A percentile compares a stretch with the other conserved stretches of the same genome.
phyloP scores from a whole-genome alignment of 2,113 vertebrate genomes.

The Phylloscopus whistleri region DNA sequence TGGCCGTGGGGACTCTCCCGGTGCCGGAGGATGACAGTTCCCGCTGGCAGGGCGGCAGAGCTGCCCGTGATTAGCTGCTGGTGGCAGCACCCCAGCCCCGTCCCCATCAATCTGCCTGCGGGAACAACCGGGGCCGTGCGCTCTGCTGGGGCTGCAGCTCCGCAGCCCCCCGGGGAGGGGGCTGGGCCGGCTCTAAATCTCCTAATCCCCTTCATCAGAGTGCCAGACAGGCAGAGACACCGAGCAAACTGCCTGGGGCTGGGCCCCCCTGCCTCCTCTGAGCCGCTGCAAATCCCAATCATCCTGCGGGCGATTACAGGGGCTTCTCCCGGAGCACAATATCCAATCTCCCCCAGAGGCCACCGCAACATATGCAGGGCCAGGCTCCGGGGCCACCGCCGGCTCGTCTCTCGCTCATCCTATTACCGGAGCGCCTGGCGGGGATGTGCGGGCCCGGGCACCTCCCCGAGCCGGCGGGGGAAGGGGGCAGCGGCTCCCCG shows the following conservation, averaged over 20 bases:
- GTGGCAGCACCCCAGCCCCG: neutral
- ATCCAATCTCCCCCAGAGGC: neutral
- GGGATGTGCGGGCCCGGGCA: neutral
- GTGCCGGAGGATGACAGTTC: neutral
- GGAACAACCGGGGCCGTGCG: neutral
- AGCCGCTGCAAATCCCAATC: constrained; percentile 43
- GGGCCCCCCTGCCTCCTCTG: neutral
- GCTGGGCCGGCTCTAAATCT: constrained; percentile 13
- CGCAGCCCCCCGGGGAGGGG: neutral
- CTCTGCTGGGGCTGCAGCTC: neutral
- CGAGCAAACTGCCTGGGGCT: neutral
- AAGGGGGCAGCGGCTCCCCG: neutral
- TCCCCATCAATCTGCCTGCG: neutral
- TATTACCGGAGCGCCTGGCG: neutral
- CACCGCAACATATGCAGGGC: neutral
- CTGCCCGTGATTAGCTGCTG: neutral
- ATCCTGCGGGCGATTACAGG: constrained; percentile 30
- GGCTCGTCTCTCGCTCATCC: neutral
- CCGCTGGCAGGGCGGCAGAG: neutral
- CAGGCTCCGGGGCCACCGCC: neutral
- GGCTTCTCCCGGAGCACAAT: constrained; percentile 13
- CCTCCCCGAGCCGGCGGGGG: neutral
- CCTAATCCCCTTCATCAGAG: constrained; percentile 49
- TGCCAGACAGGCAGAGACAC: neutral
- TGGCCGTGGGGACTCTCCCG: fast-evolving